Base-by-base conservation (phyloP, 1,140 invertebrate genomes). In the Drosophila saltans region DNA sequence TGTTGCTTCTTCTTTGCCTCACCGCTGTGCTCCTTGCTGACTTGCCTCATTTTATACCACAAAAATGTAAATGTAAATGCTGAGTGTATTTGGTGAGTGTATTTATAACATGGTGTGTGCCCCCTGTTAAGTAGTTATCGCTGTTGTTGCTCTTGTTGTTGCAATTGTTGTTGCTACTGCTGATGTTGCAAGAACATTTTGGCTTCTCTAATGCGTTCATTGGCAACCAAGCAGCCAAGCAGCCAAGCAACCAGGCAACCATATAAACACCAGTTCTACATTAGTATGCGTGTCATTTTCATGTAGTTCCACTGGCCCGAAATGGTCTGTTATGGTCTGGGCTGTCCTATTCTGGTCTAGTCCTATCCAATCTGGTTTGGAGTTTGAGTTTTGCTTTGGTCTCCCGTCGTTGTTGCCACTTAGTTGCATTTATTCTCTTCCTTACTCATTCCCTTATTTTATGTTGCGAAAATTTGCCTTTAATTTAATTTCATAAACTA, bases 261-360 rank as follows among this genome's bases (percentile, higher is more conserved):
- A 78, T 75, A 79, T 75, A 79, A 79, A 79, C 77, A 79, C 43
- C 77, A 79, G 58, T 79, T 79, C 52, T 73, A 66, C 77, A 79
- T 79, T 79, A 79, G 70, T 79, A 74, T 79, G 76, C 75, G 60
- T 58, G 28, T 33, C 48, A 43, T 71, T 78, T 40, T 40, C 39
- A 56, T 65, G 58, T 61, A 58, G 45, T 52, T 52, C 45, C 45
- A 52, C 8, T 52, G 45, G 45, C 45, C 45, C 45, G 26, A 26
- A 8, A 21, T 48, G 45, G 45, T 24, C 21, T 24, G 33, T 2
- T 30, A 16, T 24, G 45, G 5, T 24, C 8, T 6, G 45, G 6
- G 2, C 16, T 24, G 2, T 6, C 16, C n/a, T 48, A 9, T 7
- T 3, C 45, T 24, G 45, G 45, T 48, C 45, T 48, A 11, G 45